Evolutionary conservation across 2,888 invertebrate genomes (phyloP).

Genomic region (Drosophila rellima): DNA sequence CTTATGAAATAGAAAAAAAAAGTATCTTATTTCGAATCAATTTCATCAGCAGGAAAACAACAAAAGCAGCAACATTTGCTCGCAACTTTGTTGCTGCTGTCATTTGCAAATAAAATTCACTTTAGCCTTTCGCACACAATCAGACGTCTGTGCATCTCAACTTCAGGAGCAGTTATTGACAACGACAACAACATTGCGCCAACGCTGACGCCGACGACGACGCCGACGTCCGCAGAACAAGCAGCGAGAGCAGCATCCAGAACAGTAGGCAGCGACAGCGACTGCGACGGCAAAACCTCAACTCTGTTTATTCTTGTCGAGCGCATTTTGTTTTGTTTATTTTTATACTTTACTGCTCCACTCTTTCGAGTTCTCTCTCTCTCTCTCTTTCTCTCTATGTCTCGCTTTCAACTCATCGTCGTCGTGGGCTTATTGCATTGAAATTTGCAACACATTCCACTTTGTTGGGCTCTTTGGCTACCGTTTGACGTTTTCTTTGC

Average conservation of each 20-base stretch:
- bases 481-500: constrained; percentile 68
- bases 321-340: constrained; percentile 69
- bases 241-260: constrained; percentile 31
- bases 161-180: constrained; percentile 62
- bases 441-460: constrained; percentile 79
- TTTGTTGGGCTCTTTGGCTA: constrained; percentile 66
- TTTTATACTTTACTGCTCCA: constrained; percentile 58
- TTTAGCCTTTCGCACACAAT: constrained; percentile 18
- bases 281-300: constrained; percentile 41
- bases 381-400: too few species aligned
- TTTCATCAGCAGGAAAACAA: constrained; percentile 32
- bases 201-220: constrained; percentile 19
- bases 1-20: neutral
- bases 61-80: constrained; percentile 36
- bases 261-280: constrained; percentile 46
- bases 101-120: constrained; percentile 34
- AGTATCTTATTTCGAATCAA: constrained; percentile 49
- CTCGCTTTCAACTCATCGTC: constrained; percentile 40
- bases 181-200: constrained; percentile 41
- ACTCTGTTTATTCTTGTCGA: constrained; percentile 69
- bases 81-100: constrained; percentile 13
- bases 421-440: constrained; percentile 75
- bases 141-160: constrained; percentile 45
- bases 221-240: constrained; percentile 17
- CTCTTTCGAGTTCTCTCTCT: constrained; percentile 36